A percentile compares a stretch with the other conserved stretches of the same genome.
Conservation (phyloP, 2,113 vertebrate genomes). For the Bubalus kerabau region DNA sequence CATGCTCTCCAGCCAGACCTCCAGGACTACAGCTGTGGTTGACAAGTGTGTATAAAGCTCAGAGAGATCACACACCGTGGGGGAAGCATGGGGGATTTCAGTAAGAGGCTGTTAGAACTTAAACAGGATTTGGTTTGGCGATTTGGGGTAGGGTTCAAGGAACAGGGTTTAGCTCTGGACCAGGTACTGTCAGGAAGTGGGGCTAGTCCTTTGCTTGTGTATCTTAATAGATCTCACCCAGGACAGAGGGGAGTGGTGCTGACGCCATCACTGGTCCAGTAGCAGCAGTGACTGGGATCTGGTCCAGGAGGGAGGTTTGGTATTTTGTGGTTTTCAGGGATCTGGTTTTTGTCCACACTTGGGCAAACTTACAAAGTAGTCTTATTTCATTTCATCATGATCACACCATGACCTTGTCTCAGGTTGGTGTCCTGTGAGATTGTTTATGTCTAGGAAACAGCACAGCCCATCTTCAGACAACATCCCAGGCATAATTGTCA, state of each 20-base stretch:
- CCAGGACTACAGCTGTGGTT: no score
- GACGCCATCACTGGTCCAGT: background rate
- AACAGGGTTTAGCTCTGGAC: background rate
- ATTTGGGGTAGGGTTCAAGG: background rate
- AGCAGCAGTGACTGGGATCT: background rate
- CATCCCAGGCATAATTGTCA: fast-evolving
- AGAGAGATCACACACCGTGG: fast-evolving
- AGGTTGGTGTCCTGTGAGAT: background rate
- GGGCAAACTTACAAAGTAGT: background rate
- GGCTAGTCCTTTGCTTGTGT: background rate
- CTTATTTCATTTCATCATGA: background rate
- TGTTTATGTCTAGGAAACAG: background rate
- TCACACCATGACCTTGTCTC: background rate
- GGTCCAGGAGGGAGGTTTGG: fast-evolving
- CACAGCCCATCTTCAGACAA: background rate
- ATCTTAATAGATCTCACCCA: background rate
- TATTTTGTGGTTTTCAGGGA: background rate
- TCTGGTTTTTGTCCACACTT: background rate
- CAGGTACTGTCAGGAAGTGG: background rate
- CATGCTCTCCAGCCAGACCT: background rate
- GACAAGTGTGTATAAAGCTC: background rate
- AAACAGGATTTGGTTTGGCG: background rate
- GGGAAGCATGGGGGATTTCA: background rate
- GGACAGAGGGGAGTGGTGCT: background rate
- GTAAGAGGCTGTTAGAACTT: background rate